These are phyloP conservation scores for Rotaria magnacalcarata DNA, from an alignment of 2,888 invertebrate genomes.

Conservation along the genomic window DNA sequence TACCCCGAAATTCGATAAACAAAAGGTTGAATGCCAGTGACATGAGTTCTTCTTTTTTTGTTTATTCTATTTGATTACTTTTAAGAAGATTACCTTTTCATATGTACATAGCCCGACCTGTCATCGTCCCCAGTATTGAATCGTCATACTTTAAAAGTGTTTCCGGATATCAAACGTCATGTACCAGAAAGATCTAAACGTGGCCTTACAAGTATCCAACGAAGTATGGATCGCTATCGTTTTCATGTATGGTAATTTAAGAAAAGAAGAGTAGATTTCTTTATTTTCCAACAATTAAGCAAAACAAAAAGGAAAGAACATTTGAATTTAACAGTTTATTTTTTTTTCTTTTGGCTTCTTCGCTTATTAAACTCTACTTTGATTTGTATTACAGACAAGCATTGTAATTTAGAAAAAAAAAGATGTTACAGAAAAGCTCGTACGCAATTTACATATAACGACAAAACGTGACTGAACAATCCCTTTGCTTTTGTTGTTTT, in stretches of 20 bases:
- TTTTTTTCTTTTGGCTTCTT: neutral
- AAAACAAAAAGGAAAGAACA: neutral
- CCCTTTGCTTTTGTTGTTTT: neutral
- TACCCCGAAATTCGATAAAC: too few relatives aligned
- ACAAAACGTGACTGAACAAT: neutral
- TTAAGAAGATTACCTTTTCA: too few relatives aligned
- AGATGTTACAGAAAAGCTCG: neutral
- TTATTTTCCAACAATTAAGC: neutral
- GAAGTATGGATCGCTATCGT: constrained; percentile 11
- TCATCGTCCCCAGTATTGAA: neutral
- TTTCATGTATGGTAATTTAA: neutral
- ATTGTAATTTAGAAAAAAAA: neutral
- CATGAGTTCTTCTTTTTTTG: too few relatives aligned
- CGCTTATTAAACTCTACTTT: neutral
- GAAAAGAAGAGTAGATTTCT: neutral
- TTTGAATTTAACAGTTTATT: neutral
- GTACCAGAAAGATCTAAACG: neutral
- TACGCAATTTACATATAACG: neutral
- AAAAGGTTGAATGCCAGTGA: too few relatives aligned
- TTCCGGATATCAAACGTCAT: neutral
- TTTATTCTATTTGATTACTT: too few relatives aligned
- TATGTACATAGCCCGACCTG: neutral
- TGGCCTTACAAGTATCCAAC: neutral
- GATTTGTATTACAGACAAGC: neutral
- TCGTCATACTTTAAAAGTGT: neutral